These are phyloP conservation scores for Mormoops blainvillei DNA, from an alignment of 2,113 vertebrate genomes.

Conservation along the genomic window DNA sequence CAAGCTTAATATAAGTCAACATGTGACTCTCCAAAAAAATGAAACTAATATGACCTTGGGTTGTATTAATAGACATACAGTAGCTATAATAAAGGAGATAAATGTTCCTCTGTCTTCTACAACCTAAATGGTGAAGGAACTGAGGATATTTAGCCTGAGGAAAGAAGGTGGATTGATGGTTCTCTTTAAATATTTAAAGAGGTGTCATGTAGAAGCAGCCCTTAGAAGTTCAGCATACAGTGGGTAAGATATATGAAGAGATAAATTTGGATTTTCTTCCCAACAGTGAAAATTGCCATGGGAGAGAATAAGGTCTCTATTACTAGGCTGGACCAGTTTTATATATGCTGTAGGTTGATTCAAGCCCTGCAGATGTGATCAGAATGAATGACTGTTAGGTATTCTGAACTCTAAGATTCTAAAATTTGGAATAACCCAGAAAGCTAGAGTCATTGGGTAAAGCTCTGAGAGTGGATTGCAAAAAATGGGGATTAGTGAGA, in stretches of 20 bases:
- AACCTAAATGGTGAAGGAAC: neutral
- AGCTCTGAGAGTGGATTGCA: neutral
- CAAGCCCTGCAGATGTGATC: neutral
- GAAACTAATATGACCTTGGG: conserved; percentile 25
- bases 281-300: neutral
- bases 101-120: conserved; percentile 34
- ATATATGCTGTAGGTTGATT: neutral
- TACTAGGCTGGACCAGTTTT: neutral
- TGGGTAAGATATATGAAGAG: neutral
- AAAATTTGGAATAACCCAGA: neutral
- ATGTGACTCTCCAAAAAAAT: conserved; percentile 2
- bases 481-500: neutral
- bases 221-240: neutral
- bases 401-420: neutral
- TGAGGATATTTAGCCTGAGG: conserved; percentile 5
- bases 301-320: neutral
- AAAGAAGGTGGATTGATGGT: conserved; percentile 30
- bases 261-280: conserved; percentile 24
- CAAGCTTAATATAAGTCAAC: neutral
- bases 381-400: neutral
- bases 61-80: conserved; percentile 51
- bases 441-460: neutral
- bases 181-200: conserved; percentile 57
- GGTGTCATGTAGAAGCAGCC: conserved; percentile 15
- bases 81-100: conserved; percentile 42